Evolutionary conservation across 2,113 vertebrate genomes (phyloP), one percentile per base, ranked within the genome.

Genomic region (Lethenteron reissneri): DNA sequence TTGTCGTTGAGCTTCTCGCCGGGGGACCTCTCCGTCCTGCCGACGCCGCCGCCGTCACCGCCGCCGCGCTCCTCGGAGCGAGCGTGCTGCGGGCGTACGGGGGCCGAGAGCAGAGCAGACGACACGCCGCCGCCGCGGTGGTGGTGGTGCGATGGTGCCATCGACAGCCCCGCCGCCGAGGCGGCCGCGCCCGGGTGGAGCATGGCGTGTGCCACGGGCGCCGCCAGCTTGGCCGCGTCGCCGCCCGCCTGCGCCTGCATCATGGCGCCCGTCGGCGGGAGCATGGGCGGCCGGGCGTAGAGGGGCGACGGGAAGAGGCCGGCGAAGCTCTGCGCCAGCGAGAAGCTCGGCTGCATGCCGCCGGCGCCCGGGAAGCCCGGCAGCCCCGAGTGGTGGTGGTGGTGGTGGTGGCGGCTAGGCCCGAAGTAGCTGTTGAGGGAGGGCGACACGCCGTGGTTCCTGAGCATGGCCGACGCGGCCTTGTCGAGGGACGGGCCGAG

Each of bases 251-350:
- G 62, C 62, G 62, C 62, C 15, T 25, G n/a, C 25, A 17, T n/a
- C 78, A 99, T 84, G 76, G 95, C 78, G 0, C 89, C 77, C 0
- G 86, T 92, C 73, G 92, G 89, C 0, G 92, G 90, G 78, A 99
- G 84, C 81, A 99, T 81, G 56, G 89, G 88, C 0, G 94, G 89
- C 70, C 94, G 81, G 9, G 91, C 87, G 81, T 99, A 99, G 3
- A 99, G 76, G 17, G 94, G 92, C 0, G 87, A 88, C 0, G 91
- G 86, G 74, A 99, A 97, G 76, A 99, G 86, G 70, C 91, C 86
- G 1, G 90, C 90, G 79, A 97, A 97, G 80, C 88, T 92, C 70
- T 89, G 75, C 8, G 83, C 77, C 74, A 97, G 74, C 70, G 79
- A 1, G 87, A 85, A 1, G 83, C 83, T 0, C 85, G 75, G 0